These are phyloP conservation scores for Mamestra brassicae DNA, from an alignment of 2,888 invertebrate species.

Conservation along the genomic window DNA sequence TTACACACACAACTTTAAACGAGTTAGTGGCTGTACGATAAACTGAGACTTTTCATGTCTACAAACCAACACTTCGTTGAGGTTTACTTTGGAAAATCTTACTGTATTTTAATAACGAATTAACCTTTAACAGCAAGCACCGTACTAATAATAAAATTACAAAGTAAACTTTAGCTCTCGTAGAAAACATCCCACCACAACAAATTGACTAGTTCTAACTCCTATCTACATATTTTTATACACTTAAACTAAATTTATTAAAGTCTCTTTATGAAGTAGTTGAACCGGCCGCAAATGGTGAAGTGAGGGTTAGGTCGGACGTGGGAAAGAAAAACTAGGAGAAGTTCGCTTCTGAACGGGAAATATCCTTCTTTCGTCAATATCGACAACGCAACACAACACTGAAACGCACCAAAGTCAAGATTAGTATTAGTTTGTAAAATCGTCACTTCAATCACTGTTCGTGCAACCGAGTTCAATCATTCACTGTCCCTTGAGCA, in stretches of 20 bases:
- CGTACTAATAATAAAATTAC: constrained; percentile 85
- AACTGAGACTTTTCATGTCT: constrained; percentile 72
- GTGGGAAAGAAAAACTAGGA: constrained; percentile 72
- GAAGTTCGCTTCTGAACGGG: constrained; percentile 70
- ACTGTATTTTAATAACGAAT: constrained; percentile 79
- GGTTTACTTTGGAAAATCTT: constrained; percentile 78
- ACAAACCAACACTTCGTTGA: constrained; percentile 83
- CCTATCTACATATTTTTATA: constrained; percentile 85
- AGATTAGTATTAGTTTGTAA: constrained; percentile 52
- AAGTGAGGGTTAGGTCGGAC: constrained; percentile 74
- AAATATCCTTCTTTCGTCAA: constrained; percentile 74
- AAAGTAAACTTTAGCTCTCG: constrained; percentile 85
- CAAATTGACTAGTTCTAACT: constrained; percentile 90
- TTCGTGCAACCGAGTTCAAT: constrained; percentile 86
- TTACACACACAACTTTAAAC: constrained; percentile 74
- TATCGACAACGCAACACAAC: constrained; percentile 76
- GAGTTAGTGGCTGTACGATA: constrained; percentile 73
- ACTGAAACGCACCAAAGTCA: constrained; percentile 67
- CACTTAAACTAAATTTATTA: constrained; percentile 81
- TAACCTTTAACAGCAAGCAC: constrained; percentile 88
- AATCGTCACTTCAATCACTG: constrained; percentile 75
- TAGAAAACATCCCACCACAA: constrained; percentile 89
- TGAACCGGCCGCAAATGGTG: constrained; percentile 88
- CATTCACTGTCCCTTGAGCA: constrained; percentile 80
- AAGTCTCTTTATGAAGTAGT: constrained; percentile 84